These are phyloP conservation scores for Limnephilus rhombicus DNA, from an alignment of 2,888 invertebrate species.

Conservation along the genomic window DNA sequence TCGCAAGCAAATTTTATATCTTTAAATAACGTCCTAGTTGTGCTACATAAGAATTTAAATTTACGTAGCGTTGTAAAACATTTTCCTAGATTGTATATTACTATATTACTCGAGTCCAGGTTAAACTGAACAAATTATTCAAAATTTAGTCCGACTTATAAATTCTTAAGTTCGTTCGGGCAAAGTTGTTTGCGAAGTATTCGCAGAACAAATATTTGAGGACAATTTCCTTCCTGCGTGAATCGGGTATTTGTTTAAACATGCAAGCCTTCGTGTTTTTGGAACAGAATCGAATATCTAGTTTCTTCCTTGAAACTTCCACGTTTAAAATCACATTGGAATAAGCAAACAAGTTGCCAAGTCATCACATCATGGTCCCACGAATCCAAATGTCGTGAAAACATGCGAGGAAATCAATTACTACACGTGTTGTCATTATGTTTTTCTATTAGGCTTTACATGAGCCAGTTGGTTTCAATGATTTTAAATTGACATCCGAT, in stretches of 20 bases:
- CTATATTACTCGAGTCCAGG: background rate
- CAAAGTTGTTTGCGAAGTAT: conserved; percentile 23
- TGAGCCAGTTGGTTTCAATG: background rate
- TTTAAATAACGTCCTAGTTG: background rate
- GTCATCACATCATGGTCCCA: conserved; percentile 20
- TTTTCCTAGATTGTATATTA: background rate
- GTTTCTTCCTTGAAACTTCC: conserved; percentile 37
- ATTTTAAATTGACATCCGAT: background rate
- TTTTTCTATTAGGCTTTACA: background rate
- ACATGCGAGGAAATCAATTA: conserved; percentile 40
- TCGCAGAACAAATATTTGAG: conserved; percentile 23
- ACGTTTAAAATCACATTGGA: conserved; percentile 30
- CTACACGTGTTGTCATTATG: background rate
- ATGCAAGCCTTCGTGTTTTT: conserved; percentile 38
- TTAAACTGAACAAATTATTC: background rate
- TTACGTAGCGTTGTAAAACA: background rate
- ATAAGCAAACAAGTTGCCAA: conserved; percentile 44
- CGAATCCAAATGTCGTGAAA: conserved; percentile 18
- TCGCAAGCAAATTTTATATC: background rate
- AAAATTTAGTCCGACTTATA: background rate
- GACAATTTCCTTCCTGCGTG: conserved; percentile 5
- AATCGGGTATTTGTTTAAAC: conserved; percentile 18
- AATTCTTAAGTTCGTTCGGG: background rate
- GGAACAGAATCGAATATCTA: conserved; percentile 33
- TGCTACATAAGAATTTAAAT: background rate